Conservation (phyloP, 2,888 invertebrate genomes). For the Pristionchus mayeri region DNA sequence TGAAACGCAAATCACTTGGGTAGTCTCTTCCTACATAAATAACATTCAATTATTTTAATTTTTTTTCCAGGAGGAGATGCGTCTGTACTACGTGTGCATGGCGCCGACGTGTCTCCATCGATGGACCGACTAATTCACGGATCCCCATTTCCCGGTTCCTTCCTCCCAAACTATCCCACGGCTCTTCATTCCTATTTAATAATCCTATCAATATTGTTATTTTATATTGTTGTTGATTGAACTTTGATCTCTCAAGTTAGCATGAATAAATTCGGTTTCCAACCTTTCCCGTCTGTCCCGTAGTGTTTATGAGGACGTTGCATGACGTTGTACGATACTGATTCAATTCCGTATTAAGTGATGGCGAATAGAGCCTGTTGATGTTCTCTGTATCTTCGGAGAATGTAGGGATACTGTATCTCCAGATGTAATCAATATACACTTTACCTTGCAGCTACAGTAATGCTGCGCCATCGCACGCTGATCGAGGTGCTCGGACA, state of each 20-base stretch:
- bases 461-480: constrained; percentile 64
- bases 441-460: not conserved
- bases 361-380: too few species aligned
- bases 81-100: constrained; percentile 80
- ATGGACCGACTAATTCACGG: constrained; percentile 78
- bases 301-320: not conserved
- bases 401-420: too few species aligned
- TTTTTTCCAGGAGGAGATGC: constrained; percentile 79
- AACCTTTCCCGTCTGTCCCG: constrained; percentile 14
- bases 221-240: not conserved
- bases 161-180: not conserved
- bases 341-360: not conserved
- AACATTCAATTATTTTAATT: not conserved
- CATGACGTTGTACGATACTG: constrained; percentile 6
- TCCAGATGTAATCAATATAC: not conserved
- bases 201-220: constrained; percentile 29
- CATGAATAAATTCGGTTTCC: constrained; percentile 22
- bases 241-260: constrained; percentile 40
- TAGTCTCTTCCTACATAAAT: too few species aligned
- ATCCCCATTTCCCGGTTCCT: not conserved
- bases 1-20: too few species aligned
- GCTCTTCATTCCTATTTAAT: not conserved
- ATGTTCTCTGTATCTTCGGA: too few species aligned
- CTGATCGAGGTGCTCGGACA: constrained; percentile 63
- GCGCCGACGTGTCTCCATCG: constrained; percentile 78